phyloP scores from a whole-genome alignment of 2,113 vertebrate genomes.

The Rhineura floridana region DNA sequence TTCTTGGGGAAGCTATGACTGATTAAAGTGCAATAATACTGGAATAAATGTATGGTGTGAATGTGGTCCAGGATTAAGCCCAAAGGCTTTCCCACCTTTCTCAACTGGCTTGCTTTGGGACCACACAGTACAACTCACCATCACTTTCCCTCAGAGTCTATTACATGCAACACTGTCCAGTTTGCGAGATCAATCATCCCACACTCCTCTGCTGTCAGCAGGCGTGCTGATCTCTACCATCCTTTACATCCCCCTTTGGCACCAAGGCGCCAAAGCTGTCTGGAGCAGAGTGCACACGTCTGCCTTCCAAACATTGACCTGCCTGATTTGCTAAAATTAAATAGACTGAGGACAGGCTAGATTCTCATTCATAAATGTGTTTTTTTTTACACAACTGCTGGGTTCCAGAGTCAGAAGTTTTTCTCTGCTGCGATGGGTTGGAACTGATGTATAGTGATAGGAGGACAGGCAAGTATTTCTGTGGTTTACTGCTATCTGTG shows the following conservation, averaged over 20 bases:
- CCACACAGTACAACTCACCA: too few species aligned
- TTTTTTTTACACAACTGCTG: neutral
- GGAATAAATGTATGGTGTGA: too few species aligned
- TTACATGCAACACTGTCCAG: neutral
- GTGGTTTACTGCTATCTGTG: neutral
- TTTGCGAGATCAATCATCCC: neutral
- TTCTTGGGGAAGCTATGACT: too few species aligned
- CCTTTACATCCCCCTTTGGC: neutral
- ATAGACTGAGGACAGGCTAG: neutral
- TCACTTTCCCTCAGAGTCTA: too few species aligned
- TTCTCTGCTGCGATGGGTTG: neutral
- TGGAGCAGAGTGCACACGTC: neutral
- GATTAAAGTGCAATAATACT: too few species aligned
- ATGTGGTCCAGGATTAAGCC: too few species aligned
- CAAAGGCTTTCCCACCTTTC: too few species aligned
- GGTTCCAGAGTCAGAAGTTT: neutral
- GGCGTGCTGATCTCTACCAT: neutral
- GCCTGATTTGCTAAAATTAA: neutral
- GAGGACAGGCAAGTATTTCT: neutral
- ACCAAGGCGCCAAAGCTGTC: neutral
- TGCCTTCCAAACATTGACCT: neutral
- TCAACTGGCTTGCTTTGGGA: too few species aligned
- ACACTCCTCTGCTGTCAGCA: neutral
- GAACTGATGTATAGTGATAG: too few species aligned
- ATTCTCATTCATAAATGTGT: neutral